These are phyloP conservation scores for Opisthograptis luteolata DNA, from an alignment of 2,888 invertebrate genomes.

Conservation along the genomic window DNA sequence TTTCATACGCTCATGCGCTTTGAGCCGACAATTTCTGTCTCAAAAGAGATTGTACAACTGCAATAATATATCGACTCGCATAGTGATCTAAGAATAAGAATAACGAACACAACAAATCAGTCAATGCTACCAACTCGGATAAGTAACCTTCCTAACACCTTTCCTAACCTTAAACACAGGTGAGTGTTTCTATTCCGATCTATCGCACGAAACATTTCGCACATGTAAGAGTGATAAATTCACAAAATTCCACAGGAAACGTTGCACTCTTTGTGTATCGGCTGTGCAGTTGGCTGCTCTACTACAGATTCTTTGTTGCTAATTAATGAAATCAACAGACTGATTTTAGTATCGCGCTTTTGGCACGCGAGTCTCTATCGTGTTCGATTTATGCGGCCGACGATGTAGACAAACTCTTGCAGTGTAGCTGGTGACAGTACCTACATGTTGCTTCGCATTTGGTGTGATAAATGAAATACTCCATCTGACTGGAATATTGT, in stretches of 20 bases:
- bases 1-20: too few species aligned
- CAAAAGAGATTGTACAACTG: too few species aligned
- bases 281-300: conserved; percentile 19
- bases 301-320: conserved; percentile 25
- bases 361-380: conserved; percentile 26
- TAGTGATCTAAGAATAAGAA: too few species aligned
- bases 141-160: background rate
- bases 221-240: background rate
- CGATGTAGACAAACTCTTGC: conserved; percentile 3
- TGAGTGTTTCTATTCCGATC: background rate
- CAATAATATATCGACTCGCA: too few species aligned
- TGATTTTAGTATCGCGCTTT: conserved; percentile 30
- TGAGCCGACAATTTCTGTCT: too few species aligned
- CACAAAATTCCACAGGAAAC: conserved; percentile 27
- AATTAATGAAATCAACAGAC: conserved; percentile 19
- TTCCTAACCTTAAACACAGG: background rate
- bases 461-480: background rate
- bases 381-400: conserved; percentile 20
- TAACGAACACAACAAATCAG: too few species aligned
- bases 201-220: conserved; percentile 1
- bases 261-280: conserved; percentile 30
- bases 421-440: background rate
- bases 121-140: too few species aligned
- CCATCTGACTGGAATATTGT: too few species aligned
- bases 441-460: background rate